Evolutionary conservation across 1,140 invertebrate species (phyloP), one percentile per base, ranked within the genome.

Genomic region (Brachionus paranguensis): DNA sequence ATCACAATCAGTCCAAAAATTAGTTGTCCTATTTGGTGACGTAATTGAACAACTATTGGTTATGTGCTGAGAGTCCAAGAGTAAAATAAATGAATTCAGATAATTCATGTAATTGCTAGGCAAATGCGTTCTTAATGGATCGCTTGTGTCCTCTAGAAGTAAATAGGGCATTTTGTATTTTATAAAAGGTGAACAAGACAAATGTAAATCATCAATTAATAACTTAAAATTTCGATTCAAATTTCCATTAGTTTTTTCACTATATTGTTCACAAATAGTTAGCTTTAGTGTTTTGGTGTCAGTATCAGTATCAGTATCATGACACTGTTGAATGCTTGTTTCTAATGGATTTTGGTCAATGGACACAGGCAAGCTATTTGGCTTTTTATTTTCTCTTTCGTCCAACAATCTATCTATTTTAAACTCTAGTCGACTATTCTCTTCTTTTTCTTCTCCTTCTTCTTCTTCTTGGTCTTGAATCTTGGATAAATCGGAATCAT

Each of bases 171-270:
- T 91, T 0, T 93, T 92, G 86, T 95, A 94, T 84, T 93, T 93
- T 1, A 96, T 90, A 89, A 93, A 95, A 0, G 96, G 95, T 0
- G 95, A 97, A 85, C 94, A 92, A 0, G 94, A 95, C 0, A 98
- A 90, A 83, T 94, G 89, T 0, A 92, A 92, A 41, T 93, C 93
- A 84, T 93, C 92, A 3, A 96, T 88, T 2, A 92, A 91, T 86
- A 93, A 93, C 60, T 93, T 91, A 86, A 95, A 95, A 78, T 92
- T 92, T 50, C 72, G 5, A 29, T 50, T 76, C 24, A 76, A 33
- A 47, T 47, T 76, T 11, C 86, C 93, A 93, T 2, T 91, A 20
- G 24, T 50, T 76, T 76, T 76, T 76, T 76, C 72, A 11, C 20
- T 76, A 17, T 76, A 45, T 33, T 76, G 72, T 47, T 76, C 72